A percentile compares a stretch with the other conserved stretches of the same genome.
Evolutionary conservation across 2,888 invertebrate species (phyloP).

Genomic region (Sarcophaga carnaria): DNA sequence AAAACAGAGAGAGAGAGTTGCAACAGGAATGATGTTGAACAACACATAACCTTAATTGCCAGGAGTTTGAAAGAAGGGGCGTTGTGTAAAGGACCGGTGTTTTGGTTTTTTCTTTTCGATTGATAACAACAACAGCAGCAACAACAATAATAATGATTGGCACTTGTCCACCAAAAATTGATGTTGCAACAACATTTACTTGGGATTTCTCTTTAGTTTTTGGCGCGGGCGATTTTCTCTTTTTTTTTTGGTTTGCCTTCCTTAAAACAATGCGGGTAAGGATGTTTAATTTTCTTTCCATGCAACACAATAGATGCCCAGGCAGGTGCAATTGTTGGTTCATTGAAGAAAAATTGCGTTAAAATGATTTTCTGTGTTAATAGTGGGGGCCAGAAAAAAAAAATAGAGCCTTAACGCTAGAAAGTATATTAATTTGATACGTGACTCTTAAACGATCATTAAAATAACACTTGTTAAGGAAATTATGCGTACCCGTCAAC

Average conservation of each 20-base stretch:
- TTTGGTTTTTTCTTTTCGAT: conserved; percentile 55
- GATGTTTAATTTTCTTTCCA: not conserved
- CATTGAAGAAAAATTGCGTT: conserved; percentile 55
- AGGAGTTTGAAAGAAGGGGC: conserved; percentile 59
- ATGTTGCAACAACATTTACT: not conserved
- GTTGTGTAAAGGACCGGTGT: conserved; percentile 66
- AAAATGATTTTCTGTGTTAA: conserved; percentile 40
- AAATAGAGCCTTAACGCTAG: conserved; percentile 13
- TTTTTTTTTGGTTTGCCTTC: not conserved
- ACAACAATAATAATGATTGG: conserved; percentile 61
- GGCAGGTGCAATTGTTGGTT: conserved; percentile 44
- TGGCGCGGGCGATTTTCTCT: conserved; percentile 64
- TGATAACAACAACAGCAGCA: conserved; percentile 39
- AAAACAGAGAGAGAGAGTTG: conserved; percentile 42
- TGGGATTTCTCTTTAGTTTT: conserved; percentile 20
- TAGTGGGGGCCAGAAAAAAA: not conserved
- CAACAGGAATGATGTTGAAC: conserved; percentile 1
- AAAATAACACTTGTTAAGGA: conserved; percentile 29
- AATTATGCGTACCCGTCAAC: too few relatives aligned
- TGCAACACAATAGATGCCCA: not conserved
- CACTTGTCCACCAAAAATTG: conserved; percentile 58
- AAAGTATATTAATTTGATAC: conserved; percentile 11
- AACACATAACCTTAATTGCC: conserved; percentile 61
- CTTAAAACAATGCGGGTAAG: conserved; percentile 61
- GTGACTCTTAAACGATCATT: conserved; percentile 21